Conservation (phyloP, 2,888 invertebrate species). For the Eilema griseolum region DNA sequence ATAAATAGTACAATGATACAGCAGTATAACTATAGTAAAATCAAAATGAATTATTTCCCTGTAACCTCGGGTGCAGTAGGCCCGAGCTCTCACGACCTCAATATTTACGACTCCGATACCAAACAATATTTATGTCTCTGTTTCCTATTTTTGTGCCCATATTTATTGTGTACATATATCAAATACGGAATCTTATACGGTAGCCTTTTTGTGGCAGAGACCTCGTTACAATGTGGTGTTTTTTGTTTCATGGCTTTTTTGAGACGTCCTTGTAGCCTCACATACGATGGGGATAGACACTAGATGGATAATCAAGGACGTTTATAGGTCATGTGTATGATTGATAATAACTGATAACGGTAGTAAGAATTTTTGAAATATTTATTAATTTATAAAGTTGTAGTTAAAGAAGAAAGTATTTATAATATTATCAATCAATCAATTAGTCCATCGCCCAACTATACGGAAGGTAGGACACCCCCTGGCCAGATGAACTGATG, state of each 20-base stretch:
- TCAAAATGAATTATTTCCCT: constrained; percentile 46
- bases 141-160: constrained; percentile 69
- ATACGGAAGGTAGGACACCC: too few species aligned
- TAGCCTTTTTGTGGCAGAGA: constrained; percentile 27
- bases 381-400: too few species aligned
- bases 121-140: constrained; percentile 80
- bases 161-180: constrained; percentile 56
- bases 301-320: neutral
- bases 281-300: neutral
- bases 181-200: constrained; percentile 47
- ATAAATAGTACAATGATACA: constrained; percentile 2
- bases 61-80: constrained; percentile 50
- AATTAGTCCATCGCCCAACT: too few species aligned
- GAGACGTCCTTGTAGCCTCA: neutral
- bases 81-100: constrained; percentile 70
- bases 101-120: constrained; percentile 78
- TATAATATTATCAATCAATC: too few species aligned
- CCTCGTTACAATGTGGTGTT: constrained; percentile 20
- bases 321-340: neutral
- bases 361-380: too few species aligned
- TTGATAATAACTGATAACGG: too few species aligned
- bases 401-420: too few species aligned
- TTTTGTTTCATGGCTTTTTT: constrained; percentile 13
- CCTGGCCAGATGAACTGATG: too few species aligned
- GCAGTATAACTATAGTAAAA: constrained; percentile 30